Evolutionary conservation across 1,140 invertebrate species (phyloP), one percentile per base, ranked within the genome.

Genomic region (Psilanteris sp.): DNA sequence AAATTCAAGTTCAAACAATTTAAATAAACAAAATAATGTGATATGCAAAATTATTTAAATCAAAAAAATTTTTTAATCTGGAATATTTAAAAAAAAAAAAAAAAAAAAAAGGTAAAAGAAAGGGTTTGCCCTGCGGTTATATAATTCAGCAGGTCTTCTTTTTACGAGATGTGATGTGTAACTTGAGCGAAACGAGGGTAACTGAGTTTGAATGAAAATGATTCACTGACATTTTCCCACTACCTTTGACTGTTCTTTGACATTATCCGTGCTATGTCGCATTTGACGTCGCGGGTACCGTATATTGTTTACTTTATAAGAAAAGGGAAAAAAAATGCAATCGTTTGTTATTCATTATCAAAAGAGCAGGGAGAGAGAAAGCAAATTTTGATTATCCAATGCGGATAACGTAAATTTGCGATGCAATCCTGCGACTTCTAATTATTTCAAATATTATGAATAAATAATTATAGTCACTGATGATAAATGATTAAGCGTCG

Each of bases 281-380:
- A 20, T 37, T 48, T 34, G 18, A 37, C 22, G 57, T 29, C 14
- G 15, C 18, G 34, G 14, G 24, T 46, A 36, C 31, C n/a, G 20
- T 34, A 29, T 24, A 64, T 48, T 64, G 34, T 64, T 64, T 48
- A 34, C 44, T n/a, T 52, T 64, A 32, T n/a, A n/a, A n/a, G n/a
- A n/a, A 16, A 32, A 62, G 26, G n/a, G 8, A 32, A 14, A 31
- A 37, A 36, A 64, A 52, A 43, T 11, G 10, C 43, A n/a, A 27
- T 26, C 24, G 2, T 13, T 29, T 31, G 31, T 31, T 29, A 7
- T 39, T 1, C 9, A 8, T 11, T 16, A 24, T 24, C 46, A 50
- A 50, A 34, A 13, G 7, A 4, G 16, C 4, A 18, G 15, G 11
- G 26, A 24, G 32, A 41, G 22, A 24, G 27, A 34, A 37, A 55